Evolutionary conservation across 2,113 vertebrate species (phyloP).

Genomic region (Chitala chitala): DNA sequence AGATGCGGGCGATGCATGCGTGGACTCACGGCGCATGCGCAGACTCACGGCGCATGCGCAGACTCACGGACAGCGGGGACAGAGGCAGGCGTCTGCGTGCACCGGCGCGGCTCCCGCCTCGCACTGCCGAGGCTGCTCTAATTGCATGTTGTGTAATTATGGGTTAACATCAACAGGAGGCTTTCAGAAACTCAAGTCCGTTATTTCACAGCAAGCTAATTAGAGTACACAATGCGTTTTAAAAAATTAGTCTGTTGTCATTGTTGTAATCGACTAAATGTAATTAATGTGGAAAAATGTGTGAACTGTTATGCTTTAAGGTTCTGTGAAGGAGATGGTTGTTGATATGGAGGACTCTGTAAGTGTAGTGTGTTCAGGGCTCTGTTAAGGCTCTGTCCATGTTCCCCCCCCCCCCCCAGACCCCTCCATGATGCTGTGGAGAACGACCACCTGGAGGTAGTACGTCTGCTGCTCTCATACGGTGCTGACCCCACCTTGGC

Average conservation of each 20-base stretch:
- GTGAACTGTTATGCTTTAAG: not conserved
- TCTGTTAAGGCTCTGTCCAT: too few relatives aligned
- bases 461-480: constrained; percentile 83
- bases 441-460: constrained; percentile 89
- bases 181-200: constrained; percentile 19
- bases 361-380: too few relatives aligned
- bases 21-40: not conserved
- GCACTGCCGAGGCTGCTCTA: not conserved
- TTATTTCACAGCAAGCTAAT: constrained; percentile 24
- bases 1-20: not conserved
- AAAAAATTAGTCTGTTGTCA: constrained; percentile 21
- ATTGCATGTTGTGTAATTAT: constrained; percentile 25
- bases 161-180: constrained; percentile 19
- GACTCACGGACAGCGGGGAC: not conserved
- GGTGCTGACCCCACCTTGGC: constrained; percentile 90
- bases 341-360: not conserved
- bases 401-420: constrained; percentile 49
- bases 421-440: constrained; percentile 90
- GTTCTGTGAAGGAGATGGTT: not conserved
- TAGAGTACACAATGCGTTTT: constrained; percentile 15
- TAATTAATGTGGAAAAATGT: constrained; percentile 17
- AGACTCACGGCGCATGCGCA: not conserved
- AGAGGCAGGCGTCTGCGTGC: not conserved
- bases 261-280: constrained; percentile 15
- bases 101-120: not conserved